Evolutionary conservation across 2,888 invertebrate genomes (phyloP).

Genomic region (Diaperis boleti): DNA sequence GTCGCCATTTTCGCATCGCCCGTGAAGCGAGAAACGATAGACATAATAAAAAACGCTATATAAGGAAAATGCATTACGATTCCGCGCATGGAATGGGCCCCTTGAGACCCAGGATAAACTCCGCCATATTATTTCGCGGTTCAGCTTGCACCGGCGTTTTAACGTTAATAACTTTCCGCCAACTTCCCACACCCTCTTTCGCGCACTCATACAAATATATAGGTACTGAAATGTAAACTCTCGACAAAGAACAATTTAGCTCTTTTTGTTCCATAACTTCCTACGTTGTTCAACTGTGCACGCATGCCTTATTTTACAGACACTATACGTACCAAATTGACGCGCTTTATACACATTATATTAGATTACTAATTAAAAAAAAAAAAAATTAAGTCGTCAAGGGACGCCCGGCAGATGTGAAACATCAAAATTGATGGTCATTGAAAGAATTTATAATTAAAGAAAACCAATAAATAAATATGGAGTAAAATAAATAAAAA

Average conservation of each 20-base stretch:
- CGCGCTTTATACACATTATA: too few species aligned
- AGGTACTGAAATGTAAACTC: conserved; percentile 53
- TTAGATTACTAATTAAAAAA: too few species aligned
- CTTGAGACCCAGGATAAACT: conserved; percentile 62
- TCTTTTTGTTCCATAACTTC: conserved; percentile 44
- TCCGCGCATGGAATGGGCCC: conserved; percentile 64
- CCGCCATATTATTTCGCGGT: conserved; percentile 63
- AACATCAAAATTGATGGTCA: too few species aligned
- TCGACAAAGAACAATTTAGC: conserved; percentile 55
- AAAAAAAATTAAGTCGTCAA: too few species aligned
- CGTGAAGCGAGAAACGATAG: conserved; percentile 61
- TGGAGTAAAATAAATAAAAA: too few species aligned
- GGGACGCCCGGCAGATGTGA: too few species aligned
- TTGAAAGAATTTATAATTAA: too few species aligned
- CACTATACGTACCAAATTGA: too few species aligned
- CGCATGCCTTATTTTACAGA: conserved; percentile 16
- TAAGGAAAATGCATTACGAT: conserved; percentile 68
- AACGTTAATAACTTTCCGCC: conserved; percentile 62
- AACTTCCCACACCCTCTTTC: conserved; percentile 33
- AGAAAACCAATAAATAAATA: too few species aligned
- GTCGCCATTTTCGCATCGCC: conserved; percentile 63
- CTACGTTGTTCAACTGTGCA: conserved; percentile 18
- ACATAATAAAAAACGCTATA: conserved; percentile 67
- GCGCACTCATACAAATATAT: conserved; percentile 22
- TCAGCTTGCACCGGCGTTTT: conserved; percentile 59